Percentiles rank a stretch among this genome's conserved stretches.
These are phyloP conservation scores for Semnopithecus entellus DNA, from an alignment of 2,113 vertebrate genomes.

Conservation along the genomic window DNA sequence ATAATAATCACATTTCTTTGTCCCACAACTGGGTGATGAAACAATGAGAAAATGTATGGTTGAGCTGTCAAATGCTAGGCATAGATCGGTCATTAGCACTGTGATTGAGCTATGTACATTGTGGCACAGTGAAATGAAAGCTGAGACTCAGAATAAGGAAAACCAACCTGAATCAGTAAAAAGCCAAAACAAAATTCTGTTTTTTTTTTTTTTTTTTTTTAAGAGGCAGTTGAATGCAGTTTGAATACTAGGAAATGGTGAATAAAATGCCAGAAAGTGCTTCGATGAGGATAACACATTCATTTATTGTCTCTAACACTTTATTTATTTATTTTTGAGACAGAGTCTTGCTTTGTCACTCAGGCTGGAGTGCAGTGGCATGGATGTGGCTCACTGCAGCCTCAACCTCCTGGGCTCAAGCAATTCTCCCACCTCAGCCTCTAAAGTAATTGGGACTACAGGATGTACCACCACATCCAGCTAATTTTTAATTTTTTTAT, in stretches of 20 bases:
- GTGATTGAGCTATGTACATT: neutral
- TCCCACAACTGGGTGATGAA: neutral
- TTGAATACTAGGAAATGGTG: neutral
- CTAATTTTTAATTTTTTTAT: no score
- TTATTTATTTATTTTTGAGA: no score
- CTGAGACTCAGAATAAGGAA: neutral
- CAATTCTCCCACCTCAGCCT: no score
- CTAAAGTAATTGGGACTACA: no score
- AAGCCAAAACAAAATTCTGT: neutral
- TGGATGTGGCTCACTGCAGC: no score
- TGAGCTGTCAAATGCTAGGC: neutral
- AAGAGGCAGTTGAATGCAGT: neutral
- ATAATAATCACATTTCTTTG: neutral
- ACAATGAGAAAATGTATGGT: neutral
- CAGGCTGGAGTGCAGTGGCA: no score
- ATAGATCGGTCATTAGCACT: rapidly evolving
- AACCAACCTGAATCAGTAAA: neutral
- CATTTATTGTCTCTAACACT: neutral
- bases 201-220: neutral
- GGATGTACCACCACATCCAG: no score
- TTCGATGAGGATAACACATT: neutral
- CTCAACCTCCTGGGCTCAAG: no score
- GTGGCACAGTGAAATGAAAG: neutral
- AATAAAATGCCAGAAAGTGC: neutral
- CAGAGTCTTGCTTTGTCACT: no score